Conservation (phyloP, 2,888 invertebrate species). For the Tromatobia lineatoria region DNA sequence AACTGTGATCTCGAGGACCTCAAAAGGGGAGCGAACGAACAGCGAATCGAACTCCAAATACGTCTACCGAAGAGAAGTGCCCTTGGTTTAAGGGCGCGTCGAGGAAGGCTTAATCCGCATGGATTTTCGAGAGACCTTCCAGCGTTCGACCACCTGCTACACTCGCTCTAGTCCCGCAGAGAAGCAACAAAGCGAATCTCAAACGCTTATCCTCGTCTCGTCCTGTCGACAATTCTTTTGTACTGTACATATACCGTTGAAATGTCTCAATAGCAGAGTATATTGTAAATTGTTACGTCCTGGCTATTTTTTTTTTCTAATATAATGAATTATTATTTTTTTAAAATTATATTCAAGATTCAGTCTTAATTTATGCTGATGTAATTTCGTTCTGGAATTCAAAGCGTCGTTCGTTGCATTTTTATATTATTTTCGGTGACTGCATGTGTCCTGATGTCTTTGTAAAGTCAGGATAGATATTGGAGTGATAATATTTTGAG, state of each 20-base stretch:
- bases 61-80: not conserved
- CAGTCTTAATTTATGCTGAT: no score
- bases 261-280: not conserved
- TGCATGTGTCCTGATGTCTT: no score
- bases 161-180: not conserved
- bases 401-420: no score
- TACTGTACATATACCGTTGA: not conserved
- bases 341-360: no score
- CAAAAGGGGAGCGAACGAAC: not conserved
- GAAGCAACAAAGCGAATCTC: not conserved
- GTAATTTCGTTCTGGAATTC: no score
- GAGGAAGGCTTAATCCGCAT: conserved; percentile 9
- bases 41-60: not conserved
- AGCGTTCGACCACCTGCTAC: conserved; percentile 19
- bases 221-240: not conserved
- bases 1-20: not conserved
- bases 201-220: not conserved
- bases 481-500: no score
- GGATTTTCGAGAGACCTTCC: conserved; percentile 14
- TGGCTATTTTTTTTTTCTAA: no score
- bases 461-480: no score
- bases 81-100: not conserved
- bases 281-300: no score
- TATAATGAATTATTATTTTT: no score
- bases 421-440: no score